Evolutionary conservation across 2,113 vertebrate species (phyloP).

Genomic region (Accipiter virgatus): DNA sequence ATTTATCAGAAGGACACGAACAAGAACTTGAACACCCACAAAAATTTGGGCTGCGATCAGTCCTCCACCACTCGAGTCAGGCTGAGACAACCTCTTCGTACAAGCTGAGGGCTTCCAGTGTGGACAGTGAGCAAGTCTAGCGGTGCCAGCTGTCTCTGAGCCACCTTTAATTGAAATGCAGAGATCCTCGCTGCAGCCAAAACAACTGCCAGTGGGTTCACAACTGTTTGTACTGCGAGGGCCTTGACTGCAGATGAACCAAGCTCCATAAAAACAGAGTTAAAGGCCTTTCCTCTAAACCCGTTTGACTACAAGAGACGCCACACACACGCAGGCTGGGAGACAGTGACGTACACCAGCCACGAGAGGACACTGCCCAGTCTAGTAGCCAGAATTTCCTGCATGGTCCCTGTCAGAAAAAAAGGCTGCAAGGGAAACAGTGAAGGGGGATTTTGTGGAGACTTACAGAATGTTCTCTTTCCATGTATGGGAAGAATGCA

Average conservation of each 20-base stretch:
- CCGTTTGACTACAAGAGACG: neutral
- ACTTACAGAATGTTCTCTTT: neutral
- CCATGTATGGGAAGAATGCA: neutral
- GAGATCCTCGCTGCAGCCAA: neutral
- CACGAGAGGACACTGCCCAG: too few species aligned
- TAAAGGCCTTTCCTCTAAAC: neutral
- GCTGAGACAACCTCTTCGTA: neutral
- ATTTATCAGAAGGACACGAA: neutral
- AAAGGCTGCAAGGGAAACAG: neutral
- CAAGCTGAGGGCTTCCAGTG: neutral
- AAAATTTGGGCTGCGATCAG: neutral
- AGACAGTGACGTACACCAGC: neutral
- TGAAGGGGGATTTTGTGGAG: neutral
- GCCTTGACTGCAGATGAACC: neutral
- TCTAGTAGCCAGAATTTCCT: neutral
- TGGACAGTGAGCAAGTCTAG: neutral
- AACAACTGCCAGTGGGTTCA: neutral
- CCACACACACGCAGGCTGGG: too few species aligned
- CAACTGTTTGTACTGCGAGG: neutral
- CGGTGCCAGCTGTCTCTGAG: neutral
- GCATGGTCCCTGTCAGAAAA: neutral
- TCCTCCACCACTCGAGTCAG: neutral
- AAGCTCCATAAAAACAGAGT: neutral
- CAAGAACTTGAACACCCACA: too few species aligned
- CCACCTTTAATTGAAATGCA: neutral